Base-by-base conservation (phyloP, 2,797 vertebrate genomes). In the Chrysolophus pictus region DNA sequence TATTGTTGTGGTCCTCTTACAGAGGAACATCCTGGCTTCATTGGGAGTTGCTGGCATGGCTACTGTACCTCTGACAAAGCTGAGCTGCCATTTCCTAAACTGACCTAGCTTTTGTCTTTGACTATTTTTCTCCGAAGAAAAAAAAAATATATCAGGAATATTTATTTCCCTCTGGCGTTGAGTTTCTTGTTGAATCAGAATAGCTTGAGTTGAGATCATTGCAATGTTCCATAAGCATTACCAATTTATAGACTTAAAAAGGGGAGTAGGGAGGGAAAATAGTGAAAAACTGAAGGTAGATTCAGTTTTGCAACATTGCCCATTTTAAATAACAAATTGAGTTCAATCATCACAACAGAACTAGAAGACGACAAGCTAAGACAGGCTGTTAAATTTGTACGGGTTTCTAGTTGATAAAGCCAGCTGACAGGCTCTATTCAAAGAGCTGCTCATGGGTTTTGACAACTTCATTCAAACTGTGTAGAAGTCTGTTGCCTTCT, bases 331-430 rank as follows among this genome's bases (percentile, higher is more conserved):
- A 93, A 65, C 1, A 0, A 55, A 82, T 71, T 0, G 0, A 84
- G 71, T 81, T 94, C 73, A 88, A 81, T 94, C 92, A 79, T 64
- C 71, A 39, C 60, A 82, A 76, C 44, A 94, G 76, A 94, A 79
- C 0, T 0, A 55, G 53, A 87, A 76, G 55, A 59, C 63, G 67
- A 76, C 67, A 55, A 68, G 24, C 63, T 69, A 31, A 93, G 79
- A 81, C 62, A 80, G 60, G 35, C 44, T 87, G 22, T 88, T 88
- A 64, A 76, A 64, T 67, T 80, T 1, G 0, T 70, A 33, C n/a
- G 37, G 76, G 58, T 82, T 82, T 90, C 83, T 84, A 49, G 68
- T 33, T 83, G 62, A 55, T 49, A 74, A 62, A 93, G 67, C 44
- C 67, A 37, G 63, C 78, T 47, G 16, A 78, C 3, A 7, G 44